Conservation (phyloP, 1,140 invertebrate species). For the Colletes latitarsis region DNA sequence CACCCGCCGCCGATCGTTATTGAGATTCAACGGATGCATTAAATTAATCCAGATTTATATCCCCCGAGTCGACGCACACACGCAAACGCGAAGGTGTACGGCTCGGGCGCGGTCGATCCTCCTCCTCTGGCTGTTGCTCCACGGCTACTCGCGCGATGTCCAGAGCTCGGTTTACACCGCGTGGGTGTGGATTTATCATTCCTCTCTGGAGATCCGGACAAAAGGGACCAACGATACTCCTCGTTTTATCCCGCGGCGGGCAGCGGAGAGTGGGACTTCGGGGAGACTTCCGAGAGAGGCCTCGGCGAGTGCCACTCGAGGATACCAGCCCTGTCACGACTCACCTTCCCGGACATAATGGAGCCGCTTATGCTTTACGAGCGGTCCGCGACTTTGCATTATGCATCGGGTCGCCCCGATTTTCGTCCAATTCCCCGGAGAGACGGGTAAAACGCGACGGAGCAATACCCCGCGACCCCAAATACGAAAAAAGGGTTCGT, state of each 20-base stretch:
- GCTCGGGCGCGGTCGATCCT: constrained; percentile 49
- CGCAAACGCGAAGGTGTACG: not conserved
- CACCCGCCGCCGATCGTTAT: constrained; percentile 36
- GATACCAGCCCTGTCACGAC: constrained; percentile 45
- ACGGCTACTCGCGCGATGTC: constrained; percentile 20
- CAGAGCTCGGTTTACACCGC: constrained; percentile 63
- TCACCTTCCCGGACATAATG: constrained; percentile 51
- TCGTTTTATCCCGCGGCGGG: constrained; percentile 3
- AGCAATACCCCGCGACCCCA: constrained; percentile 17
- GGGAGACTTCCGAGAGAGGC: constrained; percentile 2
- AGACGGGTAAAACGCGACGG: not conserved
- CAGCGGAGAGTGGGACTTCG: not conserved
- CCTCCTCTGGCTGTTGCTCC: constrained; percentile 24
- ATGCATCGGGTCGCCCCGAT: constrained; percentile 32
- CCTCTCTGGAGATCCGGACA: constrained; percentile 47
- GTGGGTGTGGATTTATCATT: constrained; percentile 68
- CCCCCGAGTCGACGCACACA: not conserved
- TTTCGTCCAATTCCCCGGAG: constrained; percentile 54
- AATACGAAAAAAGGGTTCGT: constrained; percentile 45
- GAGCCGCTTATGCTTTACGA: constrained; percentile 43
- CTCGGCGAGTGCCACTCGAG: constrained; percentile 40
- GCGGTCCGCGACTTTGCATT: constrained; percentile 18
- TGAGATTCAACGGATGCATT: constrained; percentile 47
- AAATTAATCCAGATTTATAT: constrained; percentile 65
- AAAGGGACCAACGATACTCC: constrained; percentile 41